phyloP scores from a whole-genome alignment of 2,888 invertebrate species.

The Meteorus cinctellus region DNA sequence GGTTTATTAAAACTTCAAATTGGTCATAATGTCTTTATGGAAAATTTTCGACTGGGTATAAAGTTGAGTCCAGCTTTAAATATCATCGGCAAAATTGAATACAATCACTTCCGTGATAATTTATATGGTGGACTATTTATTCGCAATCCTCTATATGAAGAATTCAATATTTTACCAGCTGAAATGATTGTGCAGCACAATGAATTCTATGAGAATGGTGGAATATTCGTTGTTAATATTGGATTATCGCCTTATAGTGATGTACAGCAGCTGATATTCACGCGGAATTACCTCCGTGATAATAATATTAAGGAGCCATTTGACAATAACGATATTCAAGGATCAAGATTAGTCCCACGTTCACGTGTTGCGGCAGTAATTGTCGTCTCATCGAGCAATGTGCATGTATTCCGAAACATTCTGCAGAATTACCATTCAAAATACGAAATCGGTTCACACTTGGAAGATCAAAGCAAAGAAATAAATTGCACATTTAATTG shows the following conservation, averaged over 20 bases:
- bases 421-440: slow-evolving; percentile 91
- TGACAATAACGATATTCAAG: slow-evolving; percentile 79
- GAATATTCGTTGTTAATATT: slow-evolving; percentile 90
- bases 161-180: slow-evolving; percentile 84
- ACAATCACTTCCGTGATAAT: slow-evolving; percentile 91
- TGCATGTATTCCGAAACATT: slow-evolving; percentile 91
- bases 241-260: slow-evolving; percentile 92
- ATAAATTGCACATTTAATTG: slow-evolving; percentile 97
- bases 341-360: slow-evolving; percentile 86
- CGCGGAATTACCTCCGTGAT: slow-evolving; percentile 88
- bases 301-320: slow-evolving; percentile 92
- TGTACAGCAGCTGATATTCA: slow-evolving; percentile 87
- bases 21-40: slow-evolving; percentile 89
- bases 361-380: slow-evolving; percentile 94
- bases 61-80: slow-evolving; percentile 89
- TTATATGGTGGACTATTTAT: slow-evolving; percentile 88
- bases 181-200: slow-evolving; percentile 87
- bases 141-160: slow-evolving; percentile 86
- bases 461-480: slow-evolving; percentile 93
- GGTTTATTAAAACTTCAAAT: slow-evolving; percentile 81
- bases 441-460: slow-evolving; percentile 96
- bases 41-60: slow-evolving; percentile 84
- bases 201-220: slow-evolving; percentile 90
- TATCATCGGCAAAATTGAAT: slow-evolving; percentile 85
- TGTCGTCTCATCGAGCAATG: slow-evolving; percentile 93